Evolutionary conservation across 53 echinoderm and acorn worm genomes (phyloP), one percentile per base, ranked within the genome.

Genomic region (Crossaster papposus): DNA sequence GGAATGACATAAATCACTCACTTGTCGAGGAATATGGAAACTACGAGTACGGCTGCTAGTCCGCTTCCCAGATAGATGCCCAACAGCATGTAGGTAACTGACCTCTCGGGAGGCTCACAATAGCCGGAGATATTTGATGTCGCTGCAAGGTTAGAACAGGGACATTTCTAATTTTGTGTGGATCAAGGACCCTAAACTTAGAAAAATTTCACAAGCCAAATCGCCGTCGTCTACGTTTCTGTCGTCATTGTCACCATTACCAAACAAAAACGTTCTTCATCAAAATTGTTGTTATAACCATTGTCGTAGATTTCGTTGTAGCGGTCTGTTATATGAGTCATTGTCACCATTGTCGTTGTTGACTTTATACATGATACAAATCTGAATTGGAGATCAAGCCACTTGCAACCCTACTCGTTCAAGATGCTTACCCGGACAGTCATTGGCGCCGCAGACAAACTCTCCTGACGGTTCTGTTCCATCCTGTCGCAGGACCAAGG

Each of bases 361-460:
- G n/a, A n/a, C n/a, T n/a, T n/a, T n/a, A n/a, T n/a, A n/a, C n/a
- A n/a, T n/a, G n/a, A n/a, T n/a, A n/a, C n/a, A n/a, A n/a, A n/a
- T n/a, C n/a, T n/a, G 10, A 28, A 20, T 23, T n/a, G n/a, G n/a
- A n/a, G n/a, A 23, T 68, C 68, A 68, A 28, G 44, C 44, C 44
- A 44, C 7, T 1, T 18, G 58, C 58, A 58, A 30, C 26, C 0
- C 12, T 20, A 26, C 24, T 68, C n/a, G n/a, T n/a, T n/a, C n/a
- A n/a, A n/a, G n/a, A 20, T 68, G 22, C 78, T 91, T 88, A 95
- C 95, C 94, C 38, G 88, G 86, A 32, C 94, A 96, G 64, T 94
- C 94, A 80, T 92, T 89, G 22, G 96, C 79, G 15, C 98, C 98
- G 36, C 98, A 98, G 32, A 76, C 90, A 74, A 91, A 91, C 18